These are phyloP conservation scores for Urophycis tenuis DNA, from an alignment of 2,797 vertebrate genomes.

Conservation along the genomic window DNA sequence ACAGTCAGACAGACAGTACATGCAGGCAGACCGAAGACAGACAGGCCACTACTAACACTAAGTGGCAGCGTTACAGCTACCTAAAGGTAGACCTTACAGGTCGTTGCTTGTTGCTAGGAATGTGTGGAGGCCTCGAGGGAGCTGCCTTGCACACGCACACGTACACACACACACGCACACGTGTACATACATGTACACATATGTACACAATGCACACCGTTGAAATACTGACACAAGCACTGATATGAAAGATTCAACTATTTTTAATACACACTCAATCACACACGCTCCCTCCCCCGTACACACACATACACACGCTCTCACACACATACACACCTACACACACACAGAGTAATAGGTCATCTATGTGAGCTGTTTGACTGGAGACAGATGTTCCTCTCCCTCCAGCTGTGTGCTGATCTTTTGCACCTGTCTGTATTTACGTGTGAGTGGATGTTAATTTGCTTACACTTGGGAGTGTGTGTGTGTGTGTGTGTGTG, in stretches of 20 bases:
- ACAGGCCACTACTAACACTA: not conserved
- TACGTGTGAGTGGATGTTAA: slow-evolving; percentile 3
- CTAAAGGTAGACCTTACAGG: slow-evolving; percentile 1
- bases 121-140: slow-evolving; percentile 3
- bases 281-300: not conserved
- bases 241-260: not conserved
- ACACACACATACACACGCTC: not conserved
- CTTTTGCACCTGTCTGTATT: not conserved
- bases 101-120: slow-evolving; percentile 3
- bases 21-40: not conserved
- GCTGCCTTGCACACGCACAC: not conserved
- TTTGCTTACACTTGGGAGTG: not conserved
- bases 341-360: not conserved
- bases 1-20: not conserved
- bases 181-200: not conserved
- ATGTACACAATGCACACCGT: not conserved
- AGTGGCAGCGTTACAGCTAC: not conserved
- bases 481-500: too few species aligned
- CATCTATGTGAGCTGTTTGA: not conserved
- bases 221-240: not conserved
- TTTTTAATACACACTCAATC: too few species aligned
- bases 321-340: not conserved
- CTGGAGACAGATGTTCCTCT: not conserved
- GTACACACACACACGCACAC: not conserved
- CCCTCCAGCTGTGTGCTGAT: slow-evolving; percentile 7